Conservation (phyloP, 2,113 vertebrate species). For the Mesocricetus auratus region DNA sequence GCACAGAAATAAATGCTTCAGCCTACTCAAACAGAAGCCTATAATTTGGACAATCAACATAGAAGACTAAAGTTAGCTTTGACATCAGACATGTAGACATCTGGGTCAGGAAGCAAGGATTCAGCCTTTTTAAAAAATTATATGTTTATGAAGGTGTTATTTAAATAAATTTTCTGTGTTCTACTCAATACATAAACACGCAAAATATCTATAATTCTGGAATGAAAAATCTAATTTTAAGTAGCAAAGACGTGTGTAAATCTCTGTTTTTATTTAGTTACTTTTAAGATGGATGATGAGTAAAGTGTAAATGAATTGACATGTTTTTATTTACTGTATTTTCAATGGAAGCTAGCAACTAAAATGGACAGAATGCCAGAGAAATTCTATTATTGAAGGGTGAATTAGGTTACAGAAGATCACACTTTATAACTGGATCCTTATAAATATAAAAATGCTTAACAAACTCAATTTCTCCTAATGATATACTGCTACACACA, state of each 20-base stretch:
- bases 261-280: not conserved
- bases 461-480: not conserved
- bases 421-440: not conserved
- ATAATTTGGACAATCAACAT: conserved; percentile 33
- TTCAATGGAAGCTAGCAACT: not conserved
- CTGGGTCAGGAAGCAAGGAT: not conserved
- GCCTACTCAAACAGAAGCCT: not conserved
- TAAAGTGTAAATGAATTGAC: not conserved
- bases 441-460: not conserved
- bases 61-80: not conserved
- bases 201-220: not conserved
- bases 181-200: not conserved
- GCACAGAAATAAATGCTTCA: not conserved
- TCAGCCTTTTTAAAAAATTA: not conserved
- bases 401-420: not conserved
- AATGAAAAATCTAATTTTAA: not conserved
- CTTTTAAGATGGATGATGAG: not conserved
- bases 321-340: not conserved
- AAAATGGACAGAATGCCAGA: not conserved
- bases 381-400: not conserved
- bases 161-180: not conserved
- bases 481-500: not conserved
- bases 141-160: not conserved
- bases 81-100: not conserved
- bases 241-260: not conserved